Conservation (phyloP, 2,888 invertebrate genomes). For the Hybos culiciformis region DNA sequence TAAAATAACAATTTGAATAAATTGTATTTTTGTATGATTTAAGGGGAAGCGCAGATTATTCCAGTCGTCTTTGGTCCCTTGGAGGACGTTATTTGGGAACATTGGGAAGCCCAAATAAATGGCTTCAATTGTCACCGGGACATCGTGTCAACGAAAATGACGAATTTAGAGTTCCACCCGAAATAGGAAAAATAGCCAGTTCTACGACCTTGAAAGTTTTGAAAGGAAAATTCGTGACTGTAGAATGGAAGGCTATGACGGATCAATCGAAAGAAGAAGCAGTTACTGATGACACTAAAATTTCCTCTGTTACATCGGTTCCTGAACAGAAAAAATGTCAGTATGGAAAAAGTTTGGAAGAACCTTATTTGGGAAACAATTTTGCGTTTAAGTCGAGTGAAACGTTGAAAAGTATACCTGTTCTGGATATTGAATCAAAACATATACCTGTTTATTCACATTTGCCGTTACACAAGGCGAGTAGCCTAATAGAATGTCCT, state of each 20-base stretch:
- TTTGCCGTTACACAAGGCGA: too few species aligned
- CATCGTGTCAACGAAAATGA: conserved; percentile 20
- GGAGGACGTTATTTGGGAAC: conserved; percentile 59
- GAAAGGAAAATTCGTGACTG: conserved; percentile 15
- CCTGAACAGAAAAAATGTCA: conserved; percentile 22
- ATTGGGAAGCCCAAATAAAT: conserved; percentile 54
- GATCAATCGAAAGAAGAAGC: conserved; percentile 22
- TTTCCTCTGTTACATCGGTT: neutral
- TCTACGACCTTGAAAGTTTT: conserved; percentile 61
- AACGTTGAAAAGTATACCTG: conserved; percentile 26
- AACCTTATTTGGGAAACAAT: conserved; percentile 47
- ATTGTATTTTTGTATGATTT: neutral
- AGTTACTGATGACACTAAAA: neutral
- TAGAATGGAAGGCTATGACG: neutral
- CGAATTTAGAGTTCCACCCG: conserved; percentile 53
- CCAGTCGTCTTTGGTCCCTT: conserved; percentile 61
- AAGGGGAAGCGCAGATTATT: conserved; percentile 55
- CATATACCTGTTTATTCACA: conserved; percentile 57
- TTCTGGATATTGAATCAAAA: conserved; percentile 48
- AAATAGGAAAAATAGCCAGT: conserved; percentile 58
- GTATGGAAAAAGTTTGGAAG: conserved; percentile 39
- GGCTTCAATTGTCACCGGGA: conserved; percentile 41
- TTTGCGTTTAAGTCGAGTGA: conserved; percentile 41
- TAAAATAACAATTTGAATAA: neutral
- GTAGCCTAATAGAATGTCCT: too few species aligned